phyloP scores from a whole-genome alignment of 2,888 invertebrate species.

The Carcina quercana region DNA sequence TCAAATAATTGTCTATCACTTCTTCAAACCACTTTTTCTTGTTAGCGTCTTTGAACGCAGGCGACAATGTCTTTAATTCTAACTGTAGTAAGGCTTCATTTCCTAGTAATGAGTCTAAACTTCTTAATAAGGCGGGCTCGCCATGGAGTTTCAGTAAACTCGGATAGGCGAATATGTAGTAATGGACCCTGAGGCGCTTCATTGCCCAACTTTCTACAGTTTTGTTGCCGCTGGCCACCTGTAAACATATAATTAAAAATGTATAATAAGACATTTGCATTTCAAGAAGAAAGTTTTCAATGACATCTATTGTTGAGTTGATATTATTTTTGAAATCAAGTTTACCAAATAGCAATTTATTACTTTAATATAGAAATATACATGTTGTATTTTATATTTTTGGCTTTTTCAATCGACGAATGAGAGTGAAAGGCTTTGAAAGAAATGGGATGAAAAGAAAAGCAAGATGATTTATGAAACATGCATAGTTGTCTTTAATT shows the following conservation, averaged over 20 bases:
- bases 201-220: constrained; percentile 86
- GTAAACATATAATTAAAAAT: constrained; percentile 18
- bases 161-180: constrained; percentile 87
- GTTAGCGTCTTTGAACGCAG: constrained; percentile 83
- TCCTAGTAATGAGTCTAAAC: constrained; percentile 81
- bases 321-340: no score
- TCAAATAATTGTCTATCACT: constrained; percentile 91
- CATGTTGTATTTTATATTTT: no score
- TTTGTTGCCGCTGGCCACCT: constrained; percentile 84
- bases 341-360: no score
- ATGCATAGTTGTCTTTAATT: no score
- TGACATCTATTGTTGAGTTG: no score
- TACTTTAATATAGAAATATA: no score
- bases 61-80: constrained; percentile 85
- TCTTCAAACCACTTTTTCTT: constrained; percentile 90
- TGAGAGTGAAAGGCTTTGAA: no score
- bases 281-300: no score
- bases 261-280: no score
- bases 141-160: constrained; percentile 87
- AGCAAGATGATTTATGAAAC: no score
- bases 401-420: no score
- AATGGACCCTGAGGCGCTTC: constrained; percentile 80
- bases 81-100: constrained; percentile 90
- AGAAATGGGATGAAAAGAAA: no score
- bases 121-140: constrained; percentile 80